Conservation (phyloP, 2,113 vertebrate genomes). For the Cisticola juncidis region DNA sequence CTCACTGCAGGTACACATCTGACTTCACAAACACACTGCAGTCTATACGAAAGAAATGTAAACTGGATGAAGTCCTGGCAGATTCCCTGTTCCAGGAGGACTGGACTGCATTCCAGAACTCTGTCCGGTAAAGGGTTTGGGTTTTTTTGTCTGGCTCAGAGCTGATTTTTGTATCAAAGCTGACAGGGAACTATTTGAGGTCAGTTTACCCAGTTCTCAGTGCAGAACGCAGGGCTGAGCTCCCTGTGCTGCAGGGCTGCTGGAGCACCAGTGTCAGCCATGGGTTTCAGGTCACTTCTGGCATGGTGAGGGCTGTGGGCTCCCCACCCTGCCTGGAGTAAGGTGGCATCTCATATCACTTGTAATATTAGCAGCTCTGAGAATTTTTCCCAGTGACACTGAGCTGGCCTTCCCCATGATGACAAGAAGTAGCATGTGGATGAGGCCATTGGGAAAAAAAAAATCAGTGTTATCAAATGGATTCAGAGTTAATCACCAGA, state of each 20-base stretch:
- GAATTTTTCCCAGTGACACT: not conserved
- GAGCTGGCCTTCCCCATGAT: not conserved
- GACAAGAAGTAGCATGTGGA: not conserved
- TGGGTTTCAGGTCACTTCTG: conserved; percentile 6
- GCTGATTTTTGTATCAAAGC: not conserved
- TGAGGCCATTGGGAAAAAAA: not conserved
- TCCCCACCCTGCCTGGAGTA: not conserved
- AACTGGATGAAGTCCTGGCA: conserved; percentile 81
- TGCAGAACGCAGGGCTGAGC: not conserved
- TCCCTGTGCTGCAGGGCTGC: not conserved
- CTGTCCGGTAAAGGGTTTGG: conserved; percentile 78
- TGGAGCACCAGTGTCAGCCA: not conserved
- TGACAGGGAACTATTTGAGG: not conserved
- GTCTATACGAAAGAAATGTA: conserved; percentile 92
- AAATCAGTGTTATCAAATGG: not conserved
- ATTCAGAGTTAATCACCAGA: not conserved
- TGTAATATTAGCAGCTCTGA: not conserved
- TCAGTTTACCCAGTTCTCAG: not conserved
- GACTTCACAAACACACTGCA: conserved; percentile 89
- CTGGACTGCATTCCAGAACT: conserved; percentile 95
- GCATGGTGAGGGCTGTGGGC: not conserved
- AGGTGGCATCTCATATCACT: not conserved
- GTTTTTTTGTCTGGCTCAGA: not conserved
- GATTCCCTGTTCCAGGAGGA: conserved; percentile 89
- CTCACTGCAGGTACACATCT: conserved; percentile 79